Conservation (phyloP, 1,140 invertebrate species). For the Heliconius hermathena region DNA sequence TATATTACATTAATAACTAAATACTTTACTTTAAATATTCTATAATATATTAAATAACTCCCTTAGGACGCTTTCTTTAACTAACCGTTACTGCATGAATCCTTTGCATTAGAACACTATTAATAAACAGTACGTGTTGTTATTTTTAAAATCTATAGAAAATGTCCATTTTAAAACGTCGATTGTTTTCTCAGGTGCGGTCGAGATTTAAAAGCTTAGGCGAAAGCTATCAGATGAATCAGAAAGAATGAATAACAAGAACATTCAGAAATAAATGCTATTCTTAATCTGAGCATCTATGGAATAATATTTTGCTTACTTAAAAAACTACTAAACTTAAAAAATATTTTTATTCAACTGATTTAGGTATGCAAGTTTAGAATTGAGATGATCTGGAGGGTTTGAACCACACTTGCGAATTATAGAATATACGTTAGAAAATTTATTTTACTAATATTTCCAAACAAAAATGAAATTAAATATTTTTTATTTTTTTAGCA, state of each 20-base stretch:
- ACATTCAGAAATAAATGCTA: neutral
- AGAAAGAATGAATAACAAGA: neutral
- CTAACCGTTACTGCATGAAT: neutral
- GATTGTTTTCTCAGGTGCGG: neutral
- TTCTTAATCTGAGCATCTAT: neutral
- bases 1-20: neutral
- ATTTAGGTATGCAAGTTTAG: too few species aligned
- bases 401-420: too few species aligned
- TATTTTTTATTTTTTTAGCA: too few species aligned
- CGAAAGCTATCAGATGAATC: neutral
- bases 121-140: neutral
- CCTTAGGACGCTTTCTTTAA: conserved; percentile 7
- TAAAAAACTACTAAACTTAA: too few species aligned
- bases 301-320: too few species aligned
- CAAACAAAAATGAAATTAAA: too few species aligned
- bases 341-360: too few species aligned
- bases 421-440: too few species aligned
- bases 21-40: neutral
- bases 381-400: too few species aligned
- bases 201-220: neutral
- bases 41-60: neutral
- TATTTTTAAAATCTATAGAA: conserved; percentile 9
- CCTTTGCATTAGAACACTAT: neutral
- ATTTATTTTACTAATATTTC: too few species aligned
- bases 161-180: neutral